Percentiles rank a stretch among this genome's conserved stretches.
Conservation (phyloP, 1,140 invertebrate genomes). For the Battus philenor region DNA sequence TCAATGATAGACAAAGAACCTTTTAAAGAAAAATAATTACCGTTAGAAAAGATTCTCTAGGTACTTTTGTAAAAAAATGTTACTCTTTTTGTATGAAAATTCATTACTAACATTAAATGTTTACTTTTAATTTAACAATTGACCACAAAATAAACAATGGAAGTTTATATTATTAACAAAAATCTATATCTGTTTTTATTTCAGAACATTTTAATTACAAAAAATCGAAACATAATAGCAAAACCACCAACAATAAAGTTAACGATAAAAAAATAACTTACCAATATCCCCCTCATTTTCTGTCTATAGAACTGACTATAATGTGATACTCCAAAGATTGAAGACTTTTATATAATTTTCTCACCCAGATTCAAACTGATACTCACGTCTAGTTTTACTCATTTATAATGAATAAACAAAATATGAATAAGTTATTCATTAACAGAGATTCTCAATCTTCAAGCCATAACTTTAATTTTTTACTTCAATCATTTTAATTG, state of each 20-base stretch:
- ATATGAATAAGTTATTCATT: constrained; percentile 48
- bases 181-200: not conserved
- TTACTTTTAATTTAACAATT: not conserved
- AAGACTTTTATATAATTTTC: constrained; percentile 66
- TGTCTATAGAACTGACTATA: constrained; percentile 43
- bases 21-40: constrained; percentile 36
- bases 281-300: constrained; percentile 55
- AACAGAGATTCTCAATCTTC: constrained; percentile 55
- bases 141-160: not conserved
- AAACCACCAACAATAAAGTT: not conserved
- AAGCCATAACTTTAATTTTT: constrained; percentile 21
- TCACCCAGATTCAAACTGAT: constrained; percentile 50
- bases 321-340: constrained; percentile 48
- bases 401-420: constrained; percentile 56
- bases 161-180: not conserved
- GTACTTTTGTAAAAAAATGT: too few relatives aligned
- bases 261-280: constrained; percentile 27
- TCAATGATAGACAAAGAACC: constrained; percentile 39
- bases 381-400: constrained; percentile 48
- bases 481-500: not conserved
- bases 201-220: not conserved
- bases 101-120: not conserved
- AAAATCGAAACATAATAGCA: not conserved
- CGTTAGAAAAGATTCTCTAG: too few relatives aligned
- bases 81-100: constrained; percentile 1